Percentiles rank a stretch among this genome's conserved stretches.
Conservation (phyloP, 2,888 invertebrate species). For the Bellardia bayeri region DNA sequence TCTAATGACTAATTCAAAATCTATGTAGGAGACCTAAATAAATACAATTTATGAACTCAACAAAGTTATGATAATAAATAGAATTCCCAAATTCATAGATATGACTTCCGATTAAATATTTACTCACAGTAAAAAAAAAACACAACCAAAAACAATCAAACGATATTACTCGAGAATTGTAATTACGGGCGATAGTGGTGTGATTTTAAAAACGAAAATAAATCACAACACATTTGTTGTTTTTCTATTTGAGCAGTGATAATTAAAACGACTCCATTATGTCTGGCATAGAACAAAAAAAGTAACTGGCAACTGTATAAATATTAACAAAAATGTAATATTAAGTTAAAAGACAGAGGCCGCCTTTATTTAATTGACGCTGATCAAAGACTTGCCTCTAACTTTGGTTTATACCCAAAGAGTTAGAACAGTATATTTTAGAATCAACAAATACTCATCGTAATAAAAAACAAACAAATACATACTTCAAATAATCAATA, state of each 20-base stretch:
- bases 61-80: conserved; percentile 9
- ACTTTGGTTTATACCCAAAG: neutral
- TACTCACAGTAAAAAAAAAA: neutral
- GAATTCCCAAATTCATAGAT: conserved; percentile 14
- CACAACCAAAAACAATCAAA: neutral
- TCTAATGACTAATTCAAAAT: conserved; percentile 23
- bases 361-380: conserved; percentile 44
- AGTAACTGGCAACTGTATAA: conserved; percentile 43
- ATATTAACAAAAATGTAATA: conserved; percentile 28
- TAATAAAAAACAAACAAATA: conserved; percentile 32
- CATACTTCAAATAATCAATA: conserved; percentile 55
- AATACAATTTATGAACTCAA: conserved; percentile 33
- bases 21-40: conserved; percentile 12
- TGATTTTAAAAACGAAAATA: conserved; percentile 30
- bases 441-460: neutral
- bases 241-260: conserved; percentile 28
- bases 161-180: conserved; percentile 10
- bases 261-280: conserved; percentile 49
- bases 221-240: conserved; percentile 13
- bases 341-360: conserved; percentile 44
- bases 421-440: neutral
- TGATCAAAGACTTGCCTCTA: conserved; percentile 47
- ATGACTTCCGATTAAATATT: conserved; percentile 44
- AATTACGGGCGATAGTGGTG: conserved; percentile 17
- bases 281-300: conserved; percentile 23